Conservation (phyloP, 2,113 vertebrate genomes). For the Motacilla tschutschensis region DNA sequence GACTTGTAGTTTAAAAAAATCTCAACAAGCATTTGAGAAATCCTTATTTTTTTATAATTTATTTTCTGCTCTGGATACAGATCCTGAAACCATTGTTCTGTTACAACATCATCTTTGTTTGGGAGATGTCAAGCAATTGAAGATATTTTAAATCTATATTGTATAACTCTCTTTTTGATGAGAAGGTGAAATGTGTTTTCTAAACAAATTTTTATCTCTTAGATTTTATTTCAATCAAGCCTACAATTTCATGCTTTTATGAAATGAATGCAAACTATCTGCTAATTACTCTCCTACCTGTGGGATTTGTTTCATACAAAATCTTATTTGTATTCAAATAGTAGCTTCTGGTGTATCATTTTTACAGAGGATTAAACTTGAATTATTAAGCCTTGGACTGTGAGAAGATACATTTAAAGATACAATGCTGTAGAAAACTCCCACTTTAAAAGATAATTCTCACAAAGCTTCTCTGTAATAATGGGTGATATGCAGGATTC, state of each 20-base stretch:
- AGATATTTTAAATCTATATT: not conserved
- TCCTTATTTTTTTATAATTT: not conserved
- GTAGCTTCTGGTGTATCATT: not conserved
- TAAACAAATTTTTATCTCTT: not conserved
- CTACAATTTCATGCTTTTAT: not conserved
- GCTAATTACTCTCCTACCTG: not conserved
- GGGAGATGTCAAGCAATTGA: not conserved
- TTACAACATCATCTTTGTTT: not conserved
- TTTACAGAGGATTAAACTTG: constrained; percentile 6
- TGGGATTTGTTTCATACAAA: not conserved
- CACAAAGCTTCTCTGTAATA: not conserved
- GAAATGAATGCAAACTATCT: not conserved
- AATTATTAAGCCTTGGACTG: not conserved
- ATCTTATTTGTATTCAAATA: constrained; percentile 13
- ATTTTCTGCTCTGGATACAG: not conserved
- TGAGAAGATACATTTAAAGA: not conserved
- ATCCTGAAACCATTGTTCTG: not conserved
- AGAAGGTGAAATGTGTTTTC: not conserved
- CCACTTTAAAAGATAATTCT: not conserved
- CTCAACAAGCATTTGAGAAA: not conserved
- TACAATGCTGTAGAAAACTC: not conserved
- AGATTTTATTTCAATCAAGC: constrained; percentile 5
- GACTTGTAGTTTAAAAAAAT: not conserved
- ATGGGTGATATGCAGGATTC: not conserved
- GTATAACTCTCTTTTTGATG: not conserved